Base-by-base conservation (phyloP, 2,888 invertebrate genomes). In the Troides oblongomaculatus region DNA sequence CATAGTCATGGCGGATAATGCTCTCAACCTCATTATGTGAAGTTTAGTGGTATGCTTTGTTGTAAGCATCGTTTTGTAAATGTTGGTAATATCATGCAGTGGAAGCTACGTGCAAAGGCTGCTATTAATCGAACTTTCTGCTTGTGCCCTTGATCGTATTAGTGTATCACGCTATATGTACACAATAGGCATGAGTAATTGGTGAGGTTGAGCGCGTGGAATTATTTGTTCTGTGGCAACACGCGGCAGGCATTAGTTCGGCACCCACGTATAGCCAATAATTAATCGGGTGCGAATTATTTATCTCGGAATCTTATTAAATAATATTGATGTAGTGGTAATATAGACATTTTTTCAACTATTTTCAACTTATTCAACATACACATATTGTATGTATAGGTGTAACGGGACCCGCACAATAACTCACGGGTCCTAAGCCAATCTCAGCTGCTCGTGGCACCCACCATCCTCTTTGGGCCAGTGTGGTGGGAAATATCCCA, bases 241-340 rank as follows among this genome's bases (percentile, higher is more conserved):
- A 74, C 75, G 72, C 70, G 70, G 67, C 70, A 69, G 72, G 77
- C 76, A 76, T 72, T 69, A 69, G 69, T 69, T 69, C 60, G 25
- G 60, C 61, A 4, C 53, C 60, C 46, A 66, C 69, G 69, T 72
- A 66, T 62, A 57, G 64, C 80, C 81, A 82, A 85, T 82, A 85
- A 85, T 86, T 85, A 85, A 87, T 85, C 76, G 81, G 78, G 70
- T 74, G 66, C 65, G 74, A 76, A 77, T 72, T 76, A 75, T 82
- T 81, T 80, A 77, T 84, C 78, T 77, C 62, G 58, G 65, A 56
- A 73, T 69, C 70, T 71, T 73, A 71, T 72, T 77, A 74, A 75
- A 71, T 74, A 43, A 10, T 12, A 30, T 56, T 39, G 21, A 18
- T 39, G 30, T 30, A 5, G 0, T 5, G 3, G 30, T 30, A 3